These are phyloP conservation scores for Caerostris extrusa DNA, from an alignment of 1,140 invertebrate species.

Conservation along the genomic window DNA sequence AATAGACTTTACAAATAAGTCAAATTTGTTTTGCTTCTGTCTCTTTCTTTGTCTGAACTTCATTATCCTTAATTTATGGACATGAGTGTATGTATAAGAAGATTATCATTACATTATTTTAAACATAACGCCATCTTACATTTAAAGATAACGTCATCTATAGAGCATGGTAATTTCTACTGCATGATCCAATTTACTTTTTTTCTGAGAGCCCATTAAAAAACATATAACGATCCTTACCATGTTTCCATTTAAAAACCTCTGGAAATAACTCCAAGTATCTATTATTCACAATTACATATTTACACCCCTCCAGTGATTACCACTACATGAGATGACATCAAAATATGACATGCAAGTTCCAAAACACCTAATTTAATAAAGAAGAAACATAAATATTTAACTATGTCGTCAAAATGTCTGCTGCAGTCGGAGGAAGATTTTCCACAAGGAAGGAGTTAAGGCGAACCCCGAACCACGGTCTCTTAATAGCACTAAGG, in stretches of 20 bases:
- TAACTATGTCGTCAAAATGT: conserved; percentile 29
- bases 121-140: no score
- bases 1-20: no score
- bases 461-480: not conserved
- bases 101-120: no score
- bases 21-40: no score
- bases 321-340: not conserved
- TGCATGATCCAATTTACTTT: no score
- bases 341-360: not conserved
- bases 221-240: no score
- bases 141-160: no score
- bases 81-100: no score
- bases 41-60: no score
- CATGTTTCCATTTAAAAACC: not conserved
- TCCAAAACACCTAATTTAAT: conserved; percentile 41
- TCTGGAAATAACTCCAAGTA: not conserved
- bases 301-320: not conserved
- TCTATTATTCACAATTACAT: not conserved
- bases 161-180: no score
- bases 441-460: not conserved
- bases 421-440: not conserved
- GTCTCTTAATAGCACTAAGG: conserved; percentile 71
- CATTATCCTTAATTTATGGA: no score
- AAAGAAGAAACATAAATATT: conserved; percentile 60
- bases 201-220: no score